Conservation (phyloP, 2,797 vertebrate genomes). For the Lerista edwardsae region DNA sequence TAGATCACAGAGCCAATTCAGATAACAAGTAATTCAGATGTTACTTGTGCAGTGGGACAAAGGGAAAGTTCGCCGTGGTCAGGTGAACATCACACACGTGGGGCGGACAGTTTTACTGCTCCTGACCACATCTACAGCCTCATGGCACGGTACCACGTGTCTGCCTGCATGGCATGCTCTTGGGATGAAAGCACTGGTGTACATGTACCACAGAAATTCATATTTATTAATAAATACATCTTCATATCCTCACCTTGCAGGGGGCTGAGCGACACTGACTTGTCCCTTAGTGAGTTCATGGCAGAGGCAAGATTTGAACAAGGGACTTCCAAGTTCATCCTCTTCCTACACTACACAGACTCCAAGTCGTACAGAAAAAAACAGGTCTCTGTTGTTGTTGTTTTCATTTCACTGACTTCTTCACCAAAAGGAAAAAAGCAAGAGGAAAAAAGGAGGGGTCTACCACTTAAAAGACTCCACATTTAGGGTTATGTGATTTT, state of each 20-base stretch:
- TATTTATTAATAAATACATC: not conserved
- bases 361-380: no score
- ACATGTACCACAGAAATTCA: not conserved
- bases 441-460: not conserved
- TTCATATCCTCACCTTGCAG: no score
- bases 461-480: not conserved
- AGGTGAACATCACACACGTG: no score
- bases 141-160: no score
- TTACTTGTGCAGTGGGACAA: not conserved
- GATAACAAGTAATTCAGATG: no score
- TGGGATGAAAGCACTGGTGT: not conserved
- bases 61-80: not conserved
- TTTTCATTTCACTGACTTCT: not conserved
- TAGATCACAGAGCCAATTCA: not conserved
- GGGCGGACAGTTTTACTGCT: no score
- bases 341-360: not conserved
- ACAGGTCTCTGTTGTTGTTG: no score
- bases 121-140: not conserved
- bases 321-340: not conserved
- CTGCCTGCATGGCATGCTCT: not conserved
- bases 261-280: not conserved
- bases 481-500: not conserved
- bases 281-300: not conserved
- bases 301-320: not conserved
- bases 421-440: not conserved